These are phyloP conservation scores for Calcarius lapponicus DNA, from an alignment of 2,797 vertebrate species.

Conservation along the genomic window DNA sequence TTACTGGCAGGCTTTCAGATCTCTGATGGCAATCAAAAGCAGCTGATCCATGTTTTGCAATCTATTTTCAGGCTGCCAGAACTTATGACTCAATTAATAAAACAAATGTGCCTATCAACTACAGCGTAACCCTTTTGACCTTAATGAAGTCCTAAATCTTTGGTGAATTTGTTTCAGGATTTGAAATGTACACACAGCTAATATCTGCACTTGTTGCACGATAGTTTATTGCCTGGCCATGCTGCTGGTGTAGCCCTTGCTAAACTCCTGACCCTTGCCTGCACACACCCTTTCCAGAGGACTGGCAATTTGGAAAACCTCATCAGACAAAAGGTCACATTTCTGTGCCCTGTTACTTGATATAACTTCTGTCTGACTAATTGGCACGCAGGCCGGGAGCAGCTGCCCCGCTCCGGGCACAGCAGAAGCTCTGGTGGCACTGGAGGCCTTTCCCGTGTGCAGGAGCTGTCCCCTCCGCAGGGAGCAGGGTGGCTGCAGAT, in stretches of 20 bases:
- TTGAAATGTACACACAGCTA: conserved; percentile 31
- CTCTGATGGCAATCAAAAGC: conserved; percentile 73
- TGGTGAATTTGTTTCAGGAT: conserved; percentile 59
- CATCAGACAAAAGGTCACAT: not conserved
- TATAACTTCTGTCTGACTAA: not conserved
- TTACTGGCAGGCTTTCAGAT: conserved; percentile 73
- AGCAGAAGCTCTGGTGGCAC: not conserved
- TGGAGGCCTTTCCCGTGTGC: not conserved
- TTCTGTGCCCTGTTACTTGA: not conserved
- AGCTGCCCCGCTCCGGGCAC: not conserved
- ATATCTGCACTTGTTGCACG: conserved; percentile 12
- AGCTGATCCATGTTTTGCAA: conserved; percentile 76
- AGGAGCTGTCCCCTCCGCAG: not conserved
- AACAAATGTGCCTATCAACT: conserved; percentile 71
- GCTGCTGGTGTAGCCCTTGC: not conserved
- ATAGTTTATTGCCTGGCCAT: conserved; percentile 44
- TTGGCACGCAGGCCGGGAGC: not conserved
- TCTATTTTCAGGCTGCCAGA: conserved; percentile 64
- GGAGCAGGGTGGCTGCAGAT: not conserved
- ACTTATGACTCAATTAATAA: conserved; percentile 78
- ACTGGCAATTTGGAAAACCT: conserved; percentile 43
- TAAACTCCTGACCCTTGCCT: conserved; percentile 31
- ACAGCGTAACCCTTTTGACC: conserved; percentile 63
- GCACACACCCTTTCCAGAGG: conserved; percentile 28
- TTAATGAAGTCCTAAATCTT: conserved; percentile 70